These are phyloP conservation scores for Harpalus rufipes DNA, from an alignment of 2,888 invertebrate genomes.

Conservation along the genomic window DNA sequence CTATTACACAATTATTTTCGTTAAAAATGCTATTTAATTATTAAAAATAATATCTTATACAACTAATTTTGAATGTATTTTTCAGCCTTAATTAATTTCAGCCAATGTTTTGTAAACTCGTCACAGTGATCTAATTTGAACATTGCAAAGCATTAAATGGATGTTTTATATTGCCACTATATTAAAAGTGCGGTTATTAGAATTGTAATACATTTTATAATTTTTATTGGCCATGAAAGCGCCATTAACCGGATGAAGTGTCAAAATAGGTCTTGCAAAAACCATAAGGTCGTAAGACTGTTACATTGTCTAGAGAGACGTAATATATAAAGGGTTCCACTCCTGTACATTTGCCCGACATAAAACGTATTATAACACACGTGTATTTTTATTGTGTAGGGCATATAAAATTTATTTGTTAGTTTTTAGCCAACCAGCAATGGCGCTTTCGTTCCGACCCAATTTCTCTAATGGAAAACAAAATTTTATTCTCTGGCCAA, in stretches of 20 bases:
- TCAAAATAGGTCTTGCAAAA: slow-evolving; percentile 54
- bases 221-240: slow-evolving; percentile 33
- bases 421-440: slow-evolving; percentile 57
- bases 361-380: slow-evolving; percentile 62
- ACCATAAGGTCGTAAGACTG: slow-evolving; percentile 60
- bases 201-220: slow-evolving; percentile 33
- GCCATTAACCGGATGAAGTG: slow-evolving; percentile 41
- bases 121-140: not conserved
- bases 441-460: slow-evolving; percentile 31
- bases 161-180: not conserved
- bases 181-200: not conserved
- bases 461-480: slow-evolving; percentile 59
- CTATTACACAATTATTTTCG: no score
- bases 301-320: slow-evolving; percentile 59
- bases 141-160: not conserved
- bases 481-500: slow-evolving; percentile 36
- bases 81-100: no score
- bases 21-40: no score
- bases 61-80: no score
- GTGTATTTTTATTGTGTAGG: slow-evolving; percentile 57
- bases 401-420: slow-evolving; percentile 57
- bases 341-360: slow-evolving; percentile 25
- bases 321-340: slow-evolving; percentile 52
- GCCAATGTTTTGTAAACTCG: not conserved
- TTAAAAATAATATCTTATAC: no score